Evolutionary conservation across 2,797 vertebrate species (phyloP).

Genomic region (Crenichthys baileyi): DNA sequence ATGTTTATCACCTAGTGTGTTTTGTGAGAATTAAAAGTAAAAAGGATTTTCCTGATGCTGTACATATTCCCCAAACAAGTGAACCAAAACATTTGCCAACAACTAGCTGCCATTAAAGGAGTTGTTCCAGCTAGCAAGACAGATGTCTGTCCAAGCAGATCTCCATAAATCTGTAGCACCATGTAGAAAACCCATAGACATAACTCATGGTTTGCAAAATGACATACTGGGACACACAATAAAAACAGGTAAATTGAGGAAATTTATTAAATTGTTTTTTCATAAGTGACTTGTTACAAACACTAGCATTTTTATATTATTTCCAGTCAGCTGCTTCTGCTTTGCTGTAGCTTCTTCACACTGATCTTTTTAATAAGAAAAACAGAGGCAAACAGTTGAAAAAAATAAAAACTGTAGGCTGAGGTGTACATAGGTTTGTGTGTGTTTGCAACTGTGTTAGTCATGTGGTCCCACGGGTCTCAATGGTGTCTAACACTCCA

Average conservation of each 20-base stretch:
- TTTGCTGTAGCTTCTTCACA: neutral
- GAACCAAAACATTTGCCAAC: slow-evolving; percentile 1
- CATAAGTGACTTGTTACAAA: neutral
- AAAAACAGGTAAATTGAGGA: neutral
- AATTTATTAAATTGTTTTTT: neutral
- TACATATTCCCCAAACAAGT: slow-evolving; percentile 1
- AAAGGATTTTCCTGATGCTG: slow-evolving; percentile 5
- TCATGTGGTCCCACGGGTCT: slow-evolving; percentile 59
- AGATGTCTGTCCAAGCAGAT: neutral
- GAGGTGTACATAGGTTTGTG: slow-evolving; percentile 4
- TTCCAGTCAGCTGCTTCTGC: neutral
- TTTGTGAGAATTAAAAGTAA: slow-evolving; percentile 37
- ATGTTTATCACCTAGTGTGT: slow-evolving; percentile 1
- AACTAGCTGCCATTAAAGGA: slow-evolving; percentile 11
- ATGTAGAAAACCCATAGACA: neutral
- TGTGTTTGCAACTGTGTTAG: slow-evolving; percentile 33
- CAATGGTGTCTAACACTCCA: slow-evolving; percentile 52
- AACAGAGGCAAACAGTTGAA: slow-evolving; percentile 11
- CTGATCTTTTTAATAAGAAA: slow-evolving; percentile 5
- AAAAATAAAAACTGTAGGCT: neutral
- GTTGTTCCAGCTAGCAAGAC: slow-evolving; percentile 7
- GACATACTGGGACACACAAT: neutral
- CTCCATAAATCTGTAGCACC: slow-evolving; percentile 6
- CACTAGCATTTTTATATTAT: neutral
- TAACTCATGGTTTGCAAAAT: neutral